Base-by-base conservation (phyloP, 2,888 invertebrate genomes). In the Carcina quercana region DNA sequence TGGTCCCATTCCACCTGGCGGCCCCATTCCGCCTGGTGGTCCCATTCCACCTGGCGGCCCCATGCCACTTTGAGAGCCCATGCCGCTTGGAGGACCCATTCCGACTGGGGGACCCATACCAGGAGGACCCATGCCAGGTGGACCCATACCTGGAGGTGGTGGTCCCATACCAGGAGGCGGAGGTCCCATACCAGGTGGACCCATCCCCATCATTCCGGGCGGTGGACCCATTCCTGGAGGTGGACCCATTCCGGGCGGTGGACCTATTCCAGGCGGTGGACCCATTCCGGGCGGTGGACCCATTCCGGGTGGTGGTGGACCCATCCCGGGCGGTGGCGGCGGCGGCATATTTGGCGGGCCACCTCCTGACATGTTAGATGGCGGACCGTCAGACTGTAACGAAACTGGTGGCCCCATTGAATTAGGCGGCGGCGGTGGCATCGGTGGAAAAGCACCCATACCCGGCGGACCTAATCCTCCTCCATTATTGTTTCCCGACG, bases 361-460 rank as follows among this genome's bases (percentile, higher is more conserved):
- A n/a, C n/a, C n/a, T n/a, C 31, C 36, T 49, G 56, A 43, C 51
- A 59, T 55, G 15, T 57, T 53, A 28, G 62, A 55, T 8, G 64
- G 57, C 13, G 10, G 8, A 10, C 70, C 59, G 66, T 65, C 7
- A 1, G 59, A 59, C 11, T 59, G 50, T 20, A 58, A 57, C 8
- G 54, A 54, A 30, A 34, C 47, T 1, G 52, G 53, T 12, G 62
- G 50, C 1, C 57, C 65, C 57, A 68, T 66, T 6, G 66, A 46
- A 1, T 67, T n/a, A n/a, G n/a, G 65, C 13, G 72, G 67, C 13
- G 74, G 68, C n/a, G 74, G 70, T 11, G 68, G 65, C 65, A 71
- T 69, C 22, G 64, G 60, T 1, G 70, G 64, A 46, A 68, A 68
- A 51, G 37, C 60, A 42, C 60, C 54, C 61, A 71, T 67, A 15